Evolutionary conservation across 2,888 invertebrate species (phyloP), one percentile per base, ranked within the genome.

Genomic region (Cataglyphis rosenhaueri): DNA sequence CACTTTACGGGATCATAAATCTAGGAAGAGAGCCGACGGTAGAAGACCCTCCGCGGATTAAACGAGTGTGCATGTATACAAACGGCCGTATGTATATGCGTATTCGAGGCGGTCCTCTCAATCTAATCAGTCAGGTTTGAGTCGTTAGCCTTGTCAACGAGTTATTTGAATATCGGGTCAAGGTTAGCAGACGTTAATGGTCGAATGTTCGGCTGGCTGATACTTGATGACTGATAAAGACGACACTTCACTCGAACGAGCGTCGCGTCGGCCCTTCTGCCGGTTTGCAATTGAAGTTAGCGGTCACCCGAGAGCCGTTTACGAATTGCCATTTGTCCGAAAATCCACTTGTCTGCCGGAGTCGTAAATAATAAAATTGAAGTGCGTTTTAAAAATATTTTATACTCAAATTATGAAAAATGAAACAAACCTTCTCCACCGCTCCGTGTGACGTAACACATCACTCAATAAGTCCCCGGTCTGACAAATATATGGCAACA

Each of bases 81-180:
- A 76, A 84, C 79, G 64, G 59, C 15, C 55, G 61, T 55, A 76
- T 44, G n/a, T 78, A 81, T 71, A 55, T 55, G 29, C 70, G 59
- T 74, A 65, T 32, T 52, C 62, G 84, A 86, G 73, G 62, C 35
- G 83, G 81, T n/a, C n/a, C 52, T 83, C 83, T 83, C 82, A 84
- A 88, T 87, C 81, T 89, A 92, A 91, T 89, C 89, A 89, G 91
- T 92, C 92, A 92, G 91, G 92, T 91, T 91, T 90, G 92, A 92
- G 89, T 87, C 86, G 85, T 86, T 84, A 88, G 87, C 92, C 92
- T 92, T 92, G 92, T 85, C 86, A 70, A 71, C 82, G 84, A 88
- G 85, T 91, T 92, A 89, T 86, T 78, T 78, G 81, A 87, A 92
- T 91, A 92, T 87, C 88, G 85, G 92, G 92, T 92, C 92, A 92